Conservation (phyloP, 2,113 vertebrate genomes). For the Crotalus helleri region DNA sequence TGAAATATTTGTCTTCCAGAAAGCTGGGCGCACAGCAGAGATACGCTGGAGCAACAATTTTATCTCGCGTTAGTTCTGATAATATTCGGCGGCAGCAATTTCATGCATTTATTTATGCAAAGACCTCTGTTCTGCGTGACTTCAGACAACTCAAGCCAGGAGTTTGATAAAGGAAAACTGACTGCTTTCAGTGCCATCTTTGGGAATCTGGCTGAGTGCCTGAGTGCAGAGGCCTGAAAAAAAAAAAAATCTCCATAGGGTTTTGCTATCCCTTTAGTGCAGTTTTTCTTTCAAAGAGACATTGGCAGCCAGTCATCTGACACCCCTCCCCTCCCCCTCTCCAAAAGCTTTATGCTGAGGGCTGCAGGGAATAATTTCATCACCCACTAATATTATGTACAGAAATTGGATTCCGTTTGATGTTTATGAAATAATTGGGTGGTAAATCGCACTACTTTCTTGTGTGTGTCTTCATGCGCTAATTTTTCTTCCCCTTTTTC, state of each 20-base stretch:
- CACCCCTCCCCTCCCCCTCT: too few relatives aligned
- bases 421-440: neutral
- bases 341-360: neutral
- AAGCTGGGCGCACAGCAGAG: neutral
- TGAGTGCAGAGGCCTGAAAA: neutral
- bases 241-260: neutral
- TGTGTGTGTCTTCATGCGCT: neutral
- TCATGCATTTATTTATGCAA: neutral
- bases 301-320: neutral
- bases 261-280: neutral
- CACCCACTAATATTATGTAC: neutral
- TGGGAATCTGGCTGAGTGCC: neutral
- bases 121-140: neutral
- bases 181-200: neutral
- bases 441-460: neutral
- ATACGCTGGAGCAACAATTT: neutral
- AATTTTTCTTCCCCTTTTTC: constrained; percentile 14
- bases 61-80: too few relatives aligned
- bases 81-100: too few relatives aligned
- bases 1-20: neutral
- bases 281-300: neutral
- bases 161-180: neutral
- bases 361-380: neutral
- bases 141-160: neutral
- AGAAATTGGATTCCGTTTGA: neutral